phyloP scores from a whole-genome alignment of 2,113 vertebrate genomes.

The Sakesphorus luctuosus region DNA sequence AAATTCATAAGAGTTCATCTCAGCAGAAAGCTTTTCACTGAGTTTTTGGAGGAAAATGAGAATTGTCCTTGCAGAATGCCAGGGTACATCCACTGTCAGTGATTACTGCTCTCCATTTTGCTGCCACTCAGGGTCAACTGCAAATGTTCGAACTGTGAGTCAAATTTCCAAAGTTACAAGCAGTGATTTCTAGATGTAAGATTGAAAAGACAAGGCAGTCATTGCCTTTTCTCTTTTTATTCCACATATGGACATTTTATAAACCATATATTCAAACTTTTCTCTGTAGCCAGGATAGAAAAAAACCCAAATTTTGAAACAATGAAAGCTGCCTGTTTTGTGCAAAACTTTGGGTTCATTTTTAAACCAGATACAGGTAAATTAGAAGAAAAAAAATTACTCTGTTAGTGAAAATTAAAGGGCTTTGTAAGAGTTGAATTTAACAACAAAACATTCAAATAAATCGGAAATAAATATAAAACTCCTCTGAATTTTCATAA shows the following conservation, averaged over 20 bases:
- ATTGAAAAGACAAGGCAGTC: background rate
- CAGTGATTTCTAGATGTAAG: background rate
- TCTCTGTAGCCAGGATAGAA: background rate
- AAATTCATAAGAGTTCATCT: background rate
- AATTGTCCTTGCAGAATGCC: background rate
- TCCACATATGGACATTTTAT: background rate
- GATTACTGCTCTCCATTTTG: background rate
- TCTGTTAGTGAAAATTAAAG: background rate
- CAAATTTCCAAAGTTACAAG: background rate
- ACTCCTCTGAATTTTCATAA: background rate
- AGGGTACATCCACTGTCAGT: background rate
- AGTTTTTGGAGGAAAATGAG: background rate
- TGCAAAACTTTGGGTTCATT: background rate
- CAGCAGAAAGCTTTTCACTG: background rate
- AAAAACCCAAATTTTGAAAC: background rate
- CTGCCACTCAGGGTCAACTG: background rate
- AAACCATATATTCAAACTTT: background rate
- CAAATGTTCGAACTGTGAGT: fast-evolving
- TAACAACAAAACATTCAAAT: background rate
- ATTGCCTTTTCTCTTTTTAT: background rate
- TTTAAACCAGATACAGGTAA: background rate
- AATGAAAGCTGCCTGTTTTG: background rate
- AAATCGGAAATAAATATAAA: background rate
- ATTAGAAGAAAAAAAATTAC: background rate
- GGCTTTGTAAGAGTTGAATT: background rate